phyloP scores from a whole-genome alignment of 2,888 invertebrate species.

The Dryobota labecula region DNA sequence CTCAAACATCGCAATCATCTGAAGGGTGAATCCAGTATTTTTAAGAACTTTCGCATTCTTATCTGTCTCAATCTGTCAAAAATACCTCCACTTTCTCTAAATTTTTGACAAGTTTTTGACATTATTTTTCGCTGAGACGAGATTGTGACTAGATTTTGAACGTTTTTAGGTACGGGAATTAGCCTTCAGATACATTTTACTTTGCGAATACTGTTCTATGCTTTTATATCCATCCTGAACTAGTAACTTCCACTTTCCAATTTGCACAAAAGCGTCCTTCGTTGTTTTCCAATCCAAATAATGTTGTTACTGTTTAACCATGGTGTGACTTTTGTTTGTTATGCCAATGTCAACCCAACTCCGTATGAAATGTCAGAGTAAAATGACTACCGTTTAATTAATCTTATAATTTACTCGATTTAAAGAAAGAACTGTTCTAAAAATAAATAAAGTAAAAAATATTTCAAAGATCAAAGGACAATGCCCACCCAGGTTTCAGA shows the following conservation, averaged over 20 bases:
- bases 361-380: neutral
- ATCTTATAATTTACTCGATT: neutral
- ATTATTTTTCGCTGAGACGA: too few relatives aligned
- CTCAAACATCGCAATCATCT: neutral
- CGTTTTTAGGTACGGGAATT: too few relatives aligned
- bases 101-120: too few relatives aligned
- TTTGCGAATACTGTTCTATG: neutral
- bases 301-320: neutral
- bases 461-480: slow-evolving; percentile 13
- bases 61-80: too few relatives aligned
- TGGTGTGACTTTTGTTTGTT: neutral
- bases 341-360: neutral
- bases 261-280: neutral
- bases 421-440: neutral
- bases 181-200: neutral
- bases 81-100: too few relatives aligned
- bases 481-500: slow-evolving; percentile 3
- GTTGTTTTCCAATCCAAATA: neutral
- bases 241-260: neutral
- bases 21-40: too few relatives aligned
- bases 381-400: neutral
- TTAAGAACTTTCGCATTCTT: too few relatives aligned
- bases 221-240: neutral
- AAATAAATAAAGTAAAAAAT: slow-evolving; percentile 11
- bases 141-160: too few relatives aligned